Conservation (phyloP, 2,888 invertebrate species). For the Meiosimyza platycephala region DNA sequence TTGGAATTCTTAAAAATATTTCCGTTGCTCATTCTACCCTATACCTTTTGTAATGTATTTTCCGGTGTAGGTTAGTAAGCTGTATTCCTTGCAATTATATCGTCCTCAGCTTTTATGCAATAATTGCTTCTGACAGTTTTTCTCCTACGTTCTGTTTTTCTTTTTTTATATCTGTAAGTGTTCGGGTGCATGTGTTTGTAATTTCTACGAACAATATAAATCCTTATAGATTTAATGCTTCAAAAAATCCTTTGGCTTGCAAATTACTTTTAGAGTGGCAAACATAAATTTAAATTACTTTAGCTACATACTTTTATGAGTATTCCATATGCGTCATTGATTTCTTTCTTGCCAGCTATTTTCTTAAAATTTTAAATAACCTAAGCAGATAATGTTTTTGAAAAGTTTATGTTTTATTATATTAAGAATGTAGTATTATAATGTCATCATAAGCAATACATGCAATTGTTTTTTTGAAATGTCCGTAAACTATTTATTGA, state of each 20-base stretch:
- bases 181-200: no score
- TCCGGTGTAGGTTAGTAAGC: conserved; percentile 14
- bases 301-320: conserved; percentile 35
- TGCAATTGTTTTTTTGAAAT: no score
- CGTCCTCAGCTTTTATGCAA: conserved; percentile 26
- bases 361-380: conserved; percentile 18
- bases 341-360: conserved; percentile 17
- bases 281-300: conserved; percentile 36
- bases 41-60: no score
- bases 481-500: no score
- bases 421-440: no score
- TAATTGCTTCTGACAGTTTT: conserved; percentile 22
- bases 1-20: no score
- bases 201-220: not conserved
- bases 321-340: conserved; percentile 31
- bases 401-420: no score
- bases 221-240: conserved; percentile 12
- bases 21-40: no score
- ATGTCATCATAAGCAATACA: no score
- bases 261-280: conserved; percentile 8
- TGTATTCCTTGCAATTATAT: conserved; percentile 6
- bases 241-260: not conserved
- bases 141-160: no score
- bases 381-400: no score
- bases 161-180: no score